Conservation (phyloP, 30 jellyfish, hydroid and myxozoan species). For the Aurelia sp. region DNA sequence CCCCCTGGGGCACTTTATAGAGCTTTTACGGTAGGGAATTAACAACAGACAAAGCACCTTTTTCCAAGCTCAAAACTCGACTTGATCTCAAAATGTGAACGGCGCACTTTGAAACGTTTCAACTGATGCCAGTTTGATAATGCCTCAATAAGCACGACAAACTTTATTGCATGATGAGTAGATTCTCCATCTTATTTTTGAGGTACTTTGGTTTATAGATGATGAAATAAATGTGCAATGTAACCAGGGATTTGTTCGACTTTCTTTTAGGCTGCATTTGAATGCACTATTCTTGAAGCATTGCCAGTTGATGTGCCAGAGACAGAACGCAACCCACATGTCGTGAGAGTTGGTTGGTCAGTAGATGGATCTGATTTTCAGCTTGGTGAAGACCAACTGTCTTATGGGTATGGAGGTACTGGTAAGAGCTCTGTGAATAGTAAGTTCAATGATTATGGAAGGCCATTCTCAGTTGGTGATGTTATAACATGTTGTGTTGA, state of each 20-base stretch:
- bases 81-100: too few species aligned
- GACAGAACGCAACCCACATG: conserved; percentile 80
- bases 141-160: too few species aligned
- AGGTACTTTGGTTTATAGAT: too few species aligned
- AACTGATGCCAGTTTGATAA: too few species aligned
- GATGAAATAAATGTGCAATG: too few species aligned
- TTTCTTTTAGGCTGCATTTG: conserved; percentile 84
- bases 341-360: conserved; percentile 97
- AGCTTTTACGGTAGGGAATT: too few species aligned
- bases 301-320: conserved; percentile 84
- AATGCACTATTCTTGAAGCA: conserved; percentile 80
- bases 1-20: too few species aligned
- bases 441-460: conserved; percentile 90
- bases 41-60: too few species aligned
- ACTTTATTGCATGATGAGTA: too few species aligned
- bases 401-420: conserved; percentile 99
- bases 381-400: conserved; percentile 93
- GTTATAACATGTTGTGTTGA: conserved; percentile 83
- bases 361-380: conserved; percentile 93
- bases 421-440: conserved; percentile 81
- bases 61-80: too few species aligned
- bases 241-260: not conserved
- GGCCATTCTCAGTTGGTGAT: conserved; percentile 90
- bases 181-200: too few species aligned
- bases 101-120: too few species aligned